Evolutionary conservation across 1,140 invertebrate genomes (phyloP).

Genomic region (Lethocerus indicus): DNA sequence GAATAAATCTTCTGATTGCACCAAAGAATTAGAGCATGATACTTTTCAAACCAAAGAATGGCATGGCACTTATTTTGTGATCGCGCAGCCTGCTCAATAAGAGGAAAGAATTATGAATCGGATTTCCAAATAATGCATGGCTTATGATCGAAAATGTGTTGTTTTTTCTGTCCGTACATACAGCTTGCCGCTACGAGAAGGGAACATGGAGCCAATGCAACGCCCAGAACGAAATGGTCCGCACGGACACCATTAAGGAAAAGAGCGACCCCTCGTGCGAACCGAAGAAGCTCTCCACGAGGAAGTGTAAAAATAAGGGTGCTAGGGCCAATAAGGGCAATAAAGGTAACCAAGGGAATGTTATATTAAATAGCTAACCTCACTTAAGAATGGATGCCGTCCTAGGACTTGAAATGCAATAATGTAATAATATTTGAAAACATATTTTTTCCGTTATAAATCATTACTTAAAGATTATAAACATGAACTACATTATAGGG

Average conservation of each 20-base stretch:
- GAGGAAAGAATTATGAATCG: no score
- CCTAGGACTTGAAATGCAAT: not conserved
- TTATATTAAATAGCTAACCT: not conserved
- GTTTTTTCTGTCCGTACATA: no score
- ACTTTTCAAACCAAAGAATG: no score
- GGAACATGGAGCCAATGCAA: slow-evolving; percentile 54
- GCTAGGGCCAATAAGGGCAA: slow-evolving; percentile 36
- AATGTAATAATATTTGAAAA: not conserved
- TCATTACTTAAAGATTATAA: not conserved
- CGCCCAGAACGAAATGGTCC: slow-evolving; percentile 43
- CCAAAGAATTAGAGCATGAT: no score
- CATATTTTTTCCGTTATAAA: no score
- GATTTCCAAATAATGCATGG: no score
- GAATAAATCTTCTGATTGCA: no score
- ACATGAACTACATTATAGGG: not conserved
- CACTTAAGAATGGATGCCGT: not conserved
- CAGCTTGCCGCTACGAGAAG: slow-evolving; percentile 62
- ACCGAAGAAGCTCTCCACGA: slow-evolving; percentile 46
- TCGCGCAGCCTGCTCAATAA: no score
- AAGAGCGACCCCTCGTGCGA: slow-evolving; percentile 56
- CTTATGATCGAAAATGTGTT: slow-evolving; percentile 12
- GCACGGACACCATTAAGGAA: slow-evolving; percentile 51
- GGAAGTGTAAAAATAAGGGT: slow-evolving; percentile 55
- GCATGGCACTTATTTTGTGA: no score
- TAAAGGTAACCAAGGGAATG: slow-evolving; percentile 18